These are phyloP conservation scores for Orientallactaga bullata DNA, from an alignment of 2,113 vertebrate genomes.

Conservation along the genomic window DNA sequence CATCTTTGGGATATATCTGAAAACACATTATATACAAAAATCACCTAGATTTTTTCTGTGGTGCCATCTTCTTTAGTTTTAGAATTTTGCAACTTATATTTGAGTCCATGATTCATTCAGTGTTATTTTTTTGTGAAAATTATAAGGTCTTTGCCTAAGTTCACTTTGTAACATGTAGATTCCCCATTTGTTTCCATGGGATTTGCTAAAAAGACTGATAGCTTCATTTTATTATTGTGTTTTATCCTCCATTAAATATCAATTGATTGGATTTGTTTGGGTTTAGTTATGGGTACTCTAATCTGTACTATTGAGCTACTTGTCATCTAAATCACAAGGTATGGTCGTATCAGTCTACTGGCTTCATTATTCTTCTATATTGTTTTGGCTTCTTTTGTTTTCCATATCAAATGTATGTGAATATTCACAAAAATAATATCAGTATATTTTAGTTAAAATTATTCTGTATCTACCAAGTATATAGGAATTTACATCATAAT, in stretches of 20 bases:
- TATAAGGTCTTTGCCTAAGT: background rate
- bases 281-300: background rate
- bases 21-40: background rate
- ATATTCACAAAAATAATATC: background rate
- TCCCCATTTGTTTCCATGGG: background rate
- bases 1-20: background rate
- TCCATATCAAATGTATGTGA: background rate
- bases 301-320: background rate
- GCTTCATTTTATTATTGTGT: background rate
- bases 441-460: background rate
- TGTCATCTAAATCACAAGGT: background rate
- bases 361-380: background rate
- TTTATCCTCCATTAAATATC: background rate
- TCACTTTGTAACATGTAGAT: background rate
- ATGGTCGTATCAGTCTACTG: too few relatives aligned
- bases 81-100: background rate
- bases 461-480: background rate
- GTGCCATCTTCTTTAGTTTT: background rate
- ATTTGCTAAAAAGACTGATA: background rate
- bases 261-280: background rate
- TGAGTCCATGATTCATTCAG: background rate
- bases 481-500: background rate
- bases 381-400: background rate
- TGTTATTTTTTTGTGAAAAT: background rate
- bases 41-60: background rate